Conservation (phyloP, 2,797 vertebrate genomes). For the Gymnothorax reevesii region DNA sequence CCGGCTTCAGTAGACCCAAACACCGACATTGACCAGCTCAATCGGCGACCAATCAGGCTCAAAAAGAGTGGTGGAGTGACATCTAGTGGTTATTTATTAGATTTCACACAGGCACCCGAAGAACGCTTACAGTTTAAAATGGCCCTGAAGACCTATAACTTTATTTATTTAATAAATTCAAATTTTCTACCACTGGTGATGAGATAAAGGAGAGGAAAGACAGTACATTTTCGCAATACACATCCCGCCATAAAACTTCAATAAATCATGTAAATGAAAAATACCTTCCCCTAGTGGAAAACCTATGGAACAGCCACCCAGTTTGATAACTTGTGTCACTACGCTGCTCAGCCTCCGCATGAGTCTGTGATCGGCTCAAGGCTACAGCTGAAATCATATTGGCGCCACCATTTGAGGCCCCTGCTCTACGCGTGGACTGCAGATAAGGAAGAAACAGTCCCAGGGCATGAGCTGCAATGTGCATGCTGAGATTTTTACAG, state of each 20-base stretch:
- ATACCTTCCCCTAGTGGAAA: constrained; percentile 15
- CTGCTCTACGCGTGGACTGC: not conserved
- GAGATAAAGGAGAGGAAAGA: not conserved
- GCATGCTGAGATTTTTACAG: constrained; percentile 12
- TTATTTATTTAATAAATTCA: not conserved
- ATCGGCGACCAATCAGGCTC: too few species aligned
- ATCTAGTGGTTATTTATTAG: constrained; percentile 22
- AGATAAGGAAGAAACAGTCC: not conserved
- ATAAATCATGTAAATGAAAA: not conserved
- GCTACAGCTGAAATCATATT: constrained; percentile 15
- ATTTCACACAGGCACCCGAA: not conserved
- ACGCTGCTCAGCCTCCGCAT: not conserved
- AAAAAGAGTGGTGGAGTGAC: constrained; percentile 15
- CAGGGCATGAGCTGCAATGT: not conserved
- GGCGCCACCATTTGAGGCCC: constrained; percentile 23
- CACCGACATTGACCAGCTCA: constrained; percentile 2
- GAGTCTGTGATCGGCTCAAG: constrained; percentile 2
- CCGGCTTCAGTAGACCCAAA: constrained; percentile 22
- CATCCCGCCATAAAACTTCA: not conserved
- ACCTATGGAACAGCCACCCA: not conserved
- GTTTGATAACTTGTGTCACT: constrained; percentile 6
- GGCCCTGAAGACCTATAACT: not conserved
- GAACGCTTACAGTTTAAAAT: not conserved
- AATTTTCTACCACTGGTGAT: not conserved
- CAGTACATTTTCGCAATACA: not conserved